phyloP scores from a whole-genome alignment of 2,797 vertebrate genomes.

The Coracias cyanogaster region DNA sequence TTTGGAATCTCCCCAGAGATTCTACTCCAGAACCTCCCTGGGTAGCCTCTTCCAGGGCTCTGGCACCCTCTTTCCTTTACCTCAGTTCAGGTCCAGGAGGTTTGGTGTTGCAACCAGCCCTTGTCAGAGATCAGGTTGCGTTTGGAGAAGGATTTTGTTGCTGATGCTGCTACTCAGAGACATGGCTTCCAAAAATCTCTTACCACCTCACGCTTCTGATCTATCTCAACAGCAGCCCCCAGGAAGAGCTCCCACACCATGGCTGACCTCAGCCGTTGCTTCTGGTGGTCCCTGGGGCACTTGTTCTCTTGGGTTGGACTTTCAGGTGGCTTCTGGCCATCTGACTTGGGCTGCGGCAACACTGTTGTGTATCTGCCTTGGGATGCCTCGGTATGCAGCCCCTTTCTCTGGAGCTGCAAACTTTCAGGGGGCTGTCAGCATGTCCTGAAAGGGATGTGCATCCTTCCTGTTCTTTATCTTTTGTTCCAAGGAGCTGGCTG shows the following conservation, averaged over 20 bases:
- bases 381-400: background rate
- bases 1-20: no score
- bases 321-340: background rate
- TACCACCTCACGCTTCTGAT: accelerated
- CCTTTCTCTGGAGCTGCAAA: background rate
- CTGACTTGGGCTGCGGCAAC: background rate
- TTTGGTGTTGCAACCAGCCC: background rate
- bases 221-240: background rate
- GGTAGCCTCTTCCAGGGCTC: background rate
- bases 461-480: background rate
- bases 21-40: background rate
- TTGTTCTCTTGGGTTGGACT: background rate
- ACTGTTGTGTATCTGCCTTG: accelerated
- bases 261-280: accelerated
- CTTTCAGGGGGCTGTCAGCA: background rate
- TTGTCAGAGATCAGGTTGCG: no score
- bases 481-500: background rate
- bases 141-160: background rate
- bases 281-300: background rate
- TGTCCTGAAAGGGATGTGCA: background rate
- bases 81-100: background rate
- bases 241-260: accelerated
- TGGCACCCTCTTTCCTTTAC: background rate
- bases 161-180: background rate
- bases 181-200: accelerated